Evolutionary conservation across 1,140 invertebrate genomes (phyloP).

Genomic region (Drosophila serrata): DNA sequence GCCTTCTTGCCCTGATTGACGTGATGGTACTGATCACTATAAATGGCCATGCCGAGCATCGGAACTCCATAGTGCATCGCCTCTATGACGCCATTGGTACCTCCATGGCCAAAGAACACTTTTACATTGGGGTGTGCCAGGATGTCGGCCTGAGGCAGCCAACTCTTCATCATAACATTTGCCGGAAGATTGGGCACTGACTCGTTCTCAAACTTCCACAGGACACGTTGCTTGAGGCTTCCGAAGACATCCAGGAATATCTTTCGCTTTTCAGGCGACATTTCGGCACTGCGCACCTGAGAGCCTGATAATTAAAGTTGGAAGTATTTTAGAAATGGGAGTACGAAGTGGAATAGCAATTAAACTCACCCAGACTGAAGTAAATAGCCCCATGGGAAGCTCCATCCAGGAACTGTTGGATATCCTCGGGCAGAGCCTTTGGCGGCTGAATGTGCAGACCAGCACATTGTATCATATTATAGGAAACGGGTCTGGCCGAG

Average conservation of each 20-base stretch:
- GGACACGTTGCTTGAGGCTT: constrained; percentile 86
- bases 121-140: constrained; percentile 87
- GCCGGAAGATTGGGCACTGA: constrained; percentile 85
- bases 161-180: constrained; percentile 87
- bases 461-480: constrained; percentile 86
- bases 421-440: constrained; percentile 80
- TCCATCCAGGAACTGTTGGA: constrained; percentile 81
- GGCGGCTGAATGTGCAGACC: constrained; percentile 85
- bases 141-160: constrained; percentile 89
- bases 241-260: constrained; percentile 86
- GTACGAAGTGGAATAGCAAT: neutral
- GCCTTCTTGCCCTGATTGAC: constrained; percentile 48
- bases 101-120: constrained; percentile 88
- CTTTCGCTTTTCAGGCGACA: constrained; percentile 85
- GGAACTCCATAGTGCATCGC: constrained; percentile 88
- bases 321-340: neutral
- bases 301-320: constrained; percentile 29
- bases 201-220: constrained; percentile 89
- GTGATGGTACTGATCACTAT: constrained; percentile 86
- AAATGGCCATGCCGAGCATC: constrained; percentile 88
- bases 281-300: constrained; percentile 76
- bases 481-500: constrained; percentile 84
- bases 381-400: constrained; percentile 87
- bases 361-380: constrained; percentile 51
- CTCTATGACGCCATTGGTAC: constrained; percentile 87